Conservation (phyloP, 2,888 invertebrate species). For the Ctena decussata region DNA sequence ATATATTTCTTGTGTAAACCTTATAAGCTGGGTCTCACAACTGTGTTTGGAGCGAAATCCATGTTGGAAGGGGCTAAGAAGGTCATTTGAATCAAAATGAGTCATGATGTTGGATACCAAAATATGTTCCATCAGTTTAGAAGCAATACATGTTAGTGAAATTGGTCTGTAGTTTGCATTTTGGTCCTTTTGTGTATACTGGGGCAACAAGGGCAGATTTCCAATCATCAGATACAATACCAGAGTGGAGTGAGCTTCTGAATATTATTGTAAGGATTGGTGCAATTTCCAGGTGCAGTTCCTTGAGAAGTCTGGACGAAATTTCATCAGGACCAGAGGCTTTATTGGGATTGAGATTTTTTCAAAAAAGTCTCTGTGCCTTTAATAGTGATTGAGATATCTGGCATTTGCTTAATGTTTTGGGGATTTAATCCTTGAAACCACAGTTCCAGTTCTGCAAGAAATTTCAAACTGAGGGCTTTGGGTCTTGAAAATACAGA, state of each 20-base stretch:
- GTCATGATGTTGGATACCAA: slow-evolving; percentile 33
- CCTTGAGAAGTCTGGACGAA: slow-evolving; percentile 19
- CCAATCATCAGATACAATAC: slow-evolving; percentile 41
- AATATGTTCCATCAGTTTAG: slow-evolving; percentile 47
- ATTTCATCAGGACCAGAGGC: slow-evolving; percentile 17
- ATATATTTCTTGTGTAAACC: slow-evolving; percentile 35
- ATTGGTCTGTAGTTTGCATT: slow-evolving; percentile 37
- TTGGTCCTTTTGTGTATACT: slow-evolving; percentile 40
- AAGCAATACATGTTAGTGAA: slow-evolving; percentile 39
- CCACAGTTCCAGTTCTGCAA: neutral
- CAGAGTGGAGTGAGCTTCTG: slow-evolving; percentile 23
- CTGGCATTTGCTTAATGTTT: neutral
- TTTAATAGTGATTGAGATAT: neutral
- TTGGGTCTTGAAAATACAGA: slow-evolving; percentile 19
- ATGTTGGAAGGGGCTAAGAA: slow-evolving; percentile 20
- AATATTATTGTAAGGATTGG: slow-evolving; percentile 33
- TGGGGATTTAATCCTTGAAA: neutral
- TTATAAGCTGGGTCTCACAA: slow-evolving; percentile 41
- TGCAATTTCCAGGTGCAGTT: slow-evolving; percentile 34
- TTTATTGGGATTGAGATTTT: neutral
- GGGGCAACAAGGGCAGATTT: slow-evolving; percentile 10
- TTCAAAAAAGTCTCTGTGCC: neutral
- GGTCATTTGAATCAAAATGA: slow-evolving; percentile 18
- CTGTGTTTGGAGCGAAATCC: slow-evolving; percentile 7
- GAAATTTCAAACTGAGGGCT: slow-evolving; percentile 6